These are phyloP conservation scores for Polydrusus cervinus DNA, from an alignment of 2,888 invertebrate species.

Conservation along the genomic window DNA sequence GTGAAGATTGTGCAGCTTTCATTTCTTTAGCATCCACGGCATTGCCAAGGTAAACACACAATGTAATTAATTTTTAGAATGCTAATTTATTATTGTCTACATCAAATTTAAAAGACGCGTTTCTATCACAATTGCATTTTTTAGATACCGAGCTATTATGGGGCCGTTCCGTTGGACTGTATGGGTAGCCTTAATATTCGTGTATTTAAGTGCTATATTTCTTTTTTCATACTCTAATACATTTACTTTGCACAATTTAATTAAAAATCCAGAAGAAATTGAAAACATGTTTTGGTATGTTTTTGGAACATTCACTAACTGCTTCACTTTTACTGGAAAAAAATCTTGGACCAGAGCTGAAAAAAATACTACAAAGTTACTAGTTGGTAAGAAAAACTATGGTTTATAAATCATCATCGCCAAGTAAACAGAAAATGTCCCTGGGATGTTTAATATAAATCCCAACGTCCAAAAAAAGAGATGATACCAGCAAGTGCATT, in stretches of 20 bases:
- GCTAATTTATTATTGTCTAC: not conserved
- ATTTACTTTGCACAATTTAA: conserved; percentile 77
- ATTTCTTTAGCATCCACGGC: conserved; percentile 86
- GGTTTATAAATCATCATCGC: no score
- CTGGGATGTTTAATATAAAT: no score
- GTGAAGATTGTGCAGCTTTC: conserved; percentile 85
- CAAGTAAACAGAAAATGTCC: no score
- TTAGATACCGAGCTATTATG: conserved; percentile 86
- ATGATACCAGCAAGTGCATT: no score
- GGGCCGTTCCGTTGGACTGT: conserved; percentile 89
- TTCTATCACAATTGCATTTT: conserved; percentile 46
- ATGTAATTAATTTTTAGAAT: not conserved
- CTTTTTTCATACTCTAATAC: conserved; percentile 85
- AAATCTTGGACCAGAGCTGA: conserved; percentile 82
- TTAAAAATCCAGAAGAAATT: conserved; percentile 81
- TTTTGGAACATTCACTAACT: conserved; percentile 89
- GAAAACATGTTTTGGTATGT: conserved; percentile 93
- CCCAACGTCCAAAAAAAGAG: no score
- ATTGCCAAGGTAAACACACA: conserved; percentile 77
- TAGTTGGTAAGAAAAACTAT: conserved; percentile 76
- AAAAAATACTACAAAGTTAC: conserved; percentile 80
- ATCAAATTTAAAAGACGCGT: not conserved
- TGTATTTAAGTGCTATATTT: conserved; percentile 83
- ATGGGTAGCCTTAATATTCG: conserved; percentile 82
- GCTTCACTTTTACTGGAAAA: conserved; percentile 81